These are phyloP conservation scores for Psylliodes chrysocephalus DNA, from an alignment of 2,888 invertebrate species.

Conservation along the genomic window DNA sequence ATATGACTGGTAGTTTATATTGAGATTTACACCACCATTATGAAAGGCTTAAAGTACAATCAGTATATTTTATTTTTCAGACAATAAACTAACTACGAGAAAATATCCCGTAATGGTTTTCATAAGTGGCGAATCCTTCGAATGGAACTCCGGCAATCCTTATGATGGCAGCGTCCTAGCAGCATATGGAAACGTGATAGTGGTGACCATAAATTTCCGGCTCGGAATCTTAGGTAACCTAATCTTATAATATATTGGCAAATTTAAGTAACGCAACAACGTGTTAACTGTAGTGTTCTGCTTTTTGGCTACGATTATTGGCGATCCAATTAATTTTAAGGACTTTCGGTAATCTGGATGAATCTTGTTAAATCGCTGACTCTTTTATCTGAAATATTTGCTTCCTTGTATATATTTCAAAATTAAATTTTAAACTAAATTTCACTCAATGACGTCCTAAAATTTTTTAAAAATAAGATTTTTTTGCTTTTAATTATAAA, in stretches of 20 bases:
- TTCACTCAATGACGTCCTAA: too few species aligned
- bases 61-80: slow-evolving; percentile 35
- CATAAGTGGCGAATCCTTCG: slow-evolving; percentile 95
- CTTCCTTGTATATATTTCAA: too few species aligned
- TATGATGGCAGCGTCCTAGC: slow-evolving; percentile 95
- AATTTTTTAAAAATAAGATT: too few species aligned
- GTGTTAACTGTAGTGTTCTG: background rate
- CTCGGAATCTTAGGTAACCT: slow-evolving; percentile 82
- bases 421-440: too few species aligned
- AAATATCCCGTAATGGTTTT: slow-evolving; percentile 89
- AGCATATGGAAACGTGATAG: slow-evolving; percentile 89
- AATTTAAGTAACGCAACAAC: slow-evolving; percentile 10
- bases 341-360: background rate
- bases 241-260: slow-evolving; percentile 7
- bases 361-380: too few species aligned
- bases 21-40: too few species aligned
- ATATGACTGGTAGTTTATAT: too few species aligned
- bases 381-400: too few species aligned
- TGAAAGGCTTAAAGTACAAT: too few species aligned
- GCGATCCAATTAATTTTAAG: background rate
- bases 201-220: slow-evolving; percentile 86
- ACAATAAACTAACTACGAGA: slow-evolving; percentile 62
- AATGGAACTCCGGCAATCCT: slow-evolving; percentile 97
- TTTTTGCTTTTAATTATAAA: too few species aligned
- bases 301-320: background rate